Conservation (phyloP, 2,113 vertebrate genomes). For the Clarias macrocephalus region DNA sequence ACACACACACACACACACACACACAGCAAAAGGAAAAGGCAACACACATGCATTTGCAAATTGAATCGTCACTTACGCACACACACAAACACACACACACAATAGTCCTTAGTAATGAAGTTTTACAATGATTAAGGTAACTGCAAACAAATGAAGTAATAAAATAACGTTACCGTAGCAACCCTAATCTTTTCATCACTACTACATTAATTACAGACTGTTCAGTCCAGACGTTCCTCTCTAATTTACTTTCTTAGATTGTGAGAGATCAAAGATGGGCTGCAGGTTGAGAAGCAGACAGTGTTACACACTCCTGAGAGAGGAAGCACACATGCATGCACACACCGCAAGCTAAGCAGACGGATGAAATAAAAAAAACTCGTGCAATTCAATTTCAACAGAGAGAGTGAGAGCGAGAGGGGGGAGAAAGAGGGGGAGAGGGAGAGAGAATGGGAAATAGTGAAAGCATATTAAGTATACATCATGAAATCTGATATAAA, state of each 20-base stretch:
- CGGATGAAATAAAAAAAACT: background rate
- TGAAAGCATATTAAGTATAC: background rate
- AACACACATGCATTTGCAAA: slow-evolving; percentile 10
- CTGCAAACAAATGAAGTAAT: background rate
- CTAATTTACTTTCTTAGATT: background rate
- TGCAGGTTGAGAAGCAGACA: background rate
- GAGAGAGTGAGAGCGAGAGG: background rate
- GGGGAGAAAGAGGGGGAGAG: background rate
- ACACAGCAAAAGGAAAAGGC: slow-evolving; percentile 14
- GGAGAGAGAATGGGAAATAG: background rate
- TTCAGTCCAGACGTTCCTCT: background rate
- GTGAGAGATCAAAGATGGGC: background rate
- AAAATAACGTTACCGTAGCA: background rate
- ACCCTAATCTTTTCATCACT: background rate
- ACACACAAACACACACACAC: slow-evolving; percentile 8
- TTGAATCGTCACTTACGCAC: background rate
- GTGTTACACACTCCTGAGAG: background rate
- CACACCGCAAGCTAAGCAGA: background rate
- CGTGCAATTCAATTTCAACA: background rate
- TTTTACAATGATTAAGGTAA: background rate
- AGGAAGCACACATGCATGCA: background rate
- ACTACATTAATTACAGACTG: background rate
- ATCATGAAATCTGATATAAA: background rate
- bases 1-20: background rate
- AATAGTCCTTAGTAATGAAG: background rate